These are phyloP conservation scores for Scaptomyza polygonia DNA, from an alignment of 2,888 invertebrate genomes.

Conservation along the genomic window DNA sequence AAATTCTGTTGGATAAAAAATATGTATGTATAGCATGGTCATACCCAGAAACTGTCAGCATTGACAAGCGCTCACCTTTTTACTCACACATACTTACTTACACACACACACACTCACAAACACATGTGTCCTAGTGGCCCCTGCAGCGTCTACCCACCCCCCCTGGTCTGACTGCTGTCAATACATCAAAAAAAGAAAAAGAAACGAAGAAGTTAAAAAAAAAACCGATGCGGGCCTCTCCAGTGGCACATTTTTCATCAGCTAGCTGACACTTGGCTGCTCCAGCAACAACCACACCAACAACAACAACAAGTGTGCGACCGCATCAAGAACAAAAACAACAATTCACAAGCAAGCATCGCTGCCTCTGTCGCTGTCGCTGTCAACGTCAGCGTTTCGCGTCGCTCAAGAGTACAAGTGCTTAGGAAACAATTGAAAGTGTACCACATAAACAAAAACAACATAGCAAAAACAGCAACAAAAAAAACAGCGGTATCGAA, in stretches of 20 bases:
- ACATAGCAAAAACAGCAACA: constrained; percentile 16
- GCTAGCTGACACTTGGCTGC: constrained; percentile 65
- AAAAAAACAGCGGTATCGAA: constrained; percentile 30
- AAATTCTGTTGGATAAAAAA: constrained; percentile 27
- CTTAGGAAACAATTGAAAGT: constrained; percentile 67
- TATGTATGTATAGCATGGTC: constrained; percentile 46
- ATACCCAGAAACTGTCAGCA: constrained; percentile 55
- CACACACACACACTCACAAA: background rate
- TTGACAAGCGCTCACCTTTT: constrained; percentile 52
- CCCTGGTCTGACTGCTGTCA: constrained; percentile 54
- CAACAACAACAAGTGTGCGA: constrained; percentile 16
- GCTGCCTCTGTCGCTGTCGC: constrained; percentile 14
- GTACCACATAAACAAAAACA: constrained; percentile 42
- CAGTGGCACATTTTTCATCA: constrained; percentile 77
- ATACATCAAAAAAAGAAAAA: constrained; percentile 61
- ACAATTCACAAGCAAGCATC: constrained; percentile 7
- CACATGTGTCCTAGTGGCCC: constrained; percentile 38
- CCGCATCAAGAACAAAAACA: constrained; percentile 10
- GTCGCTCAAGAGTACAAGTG: constrained; percentile 55
- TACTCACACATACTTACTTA: constrained; percentile 6
- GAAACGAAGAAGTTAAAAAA: background rate
- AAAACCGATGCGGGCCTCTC: constrained; percentile 43
- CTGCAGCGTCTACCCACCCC: constrained; percentile 30
- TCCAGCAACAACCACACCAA: constrained; percentile 26
- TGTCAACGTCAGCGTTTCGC: constrained; percentile 27